Evolutionary conservation across 1,140 invertebrate genomes (phyloP).

Genomic region (Saccostrea echinata): DNA sequence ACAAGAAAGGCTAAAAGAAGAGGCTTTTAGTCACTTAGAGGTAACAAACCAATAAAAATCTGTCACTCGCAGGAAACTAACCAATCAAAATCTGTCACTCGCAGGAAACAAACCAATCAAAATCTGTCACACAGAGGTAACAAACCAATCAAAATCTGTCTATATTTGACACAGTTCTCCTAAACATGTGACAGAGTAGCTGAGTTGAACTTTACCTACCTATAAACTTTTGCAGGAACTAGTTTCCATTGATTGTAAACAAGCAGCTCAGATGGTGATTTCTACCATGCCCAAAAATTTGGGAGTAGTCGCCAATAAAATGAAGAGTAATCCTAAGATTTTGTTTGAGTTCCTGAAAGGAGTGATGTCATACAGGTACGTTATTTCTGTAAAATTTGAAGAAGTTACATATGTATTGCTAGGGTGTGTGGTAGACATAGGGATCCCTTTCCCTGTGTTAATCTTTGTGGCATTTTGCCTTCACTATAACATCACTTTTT

Average conservation of each 20-base stretch:
- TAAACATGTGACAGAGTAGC: background rate
- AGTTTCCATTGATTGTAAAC: conserved; percentile 80
- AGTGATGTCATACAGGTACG: conserved; percentile 82
- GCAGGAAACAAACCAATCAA: background rate
- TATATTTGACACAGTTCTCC: background rate
- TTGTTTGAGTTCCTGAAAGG: conserved; percentile 85
- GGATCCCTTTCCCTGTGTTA: too few relatives aligned
- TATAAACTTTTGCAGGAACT: conserved; percentile 74
- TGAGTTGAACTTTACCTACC: background rate
- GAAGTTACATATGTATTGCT: too few relatives aligned
- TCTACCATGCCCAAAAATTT: conserved; percentile 70
- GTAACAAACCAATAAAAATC: conserved; percentile 49
- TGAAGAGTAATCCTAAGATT: conserved; percentile 70
- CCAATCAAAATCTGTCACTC: background rate
- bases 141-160: background rate
- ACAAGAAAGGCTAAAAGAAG: conserved; percentile 70
- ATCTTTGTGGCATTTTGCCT: too few relatives aligned
- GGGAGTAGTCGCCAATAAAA: conserved; percentile 67
- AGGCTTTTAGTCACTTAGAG: conserved; percentile 73
- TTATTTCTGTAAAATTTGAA: background rate
- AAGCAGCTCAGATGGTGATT: conserved; percentile 75
- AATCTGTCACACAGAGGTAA: background rate
- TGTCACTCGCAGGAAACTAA: background rate
- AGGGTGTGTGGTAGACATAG: too few relatives aligned
- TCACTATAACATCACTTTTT: too few relatives aligned